A percentile compares a stretch with the other conserved stretches of the same genome.
Evolutionary conservation across 2,113 vertebrate genomes (phyloP).

Genomic region (Haplochromis burtoni): DNA sequence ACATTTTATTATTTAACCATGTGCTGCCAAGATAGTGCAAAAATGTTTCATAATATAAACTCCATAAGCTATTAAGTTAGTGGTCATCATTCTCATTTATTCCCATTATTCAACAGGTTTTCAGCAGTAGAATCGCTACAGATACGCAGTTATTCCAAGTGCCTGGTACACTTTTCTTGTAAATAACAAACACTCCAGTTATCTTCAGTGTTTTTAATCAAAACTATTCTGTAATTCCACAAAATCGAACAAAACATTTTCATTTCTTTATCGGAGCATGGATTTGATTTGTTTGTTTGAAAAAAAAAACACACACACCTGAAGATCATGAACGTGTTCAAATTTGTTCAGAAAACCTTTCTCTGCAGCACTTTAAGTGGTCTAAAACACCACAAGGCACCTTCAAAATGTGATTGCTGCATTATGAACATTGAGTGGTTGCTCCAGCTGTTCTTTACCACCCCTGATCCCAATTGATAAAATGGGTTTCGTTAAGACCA

Average conservation of each 20-base stretch:
- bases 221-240: neutral
- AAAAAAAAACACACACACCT: neutral
- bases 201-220: neutral
- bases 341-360: neutral
- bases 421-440: neutral
- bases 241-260: neutral
- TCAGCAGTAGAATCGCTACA: neutral
- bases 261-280: neutral
- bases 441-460: neutral
- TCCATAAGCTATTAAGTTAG: neutral
- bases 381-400: neutral
- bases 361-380: neutral
- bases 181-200: neutral
- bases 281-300: neutral
- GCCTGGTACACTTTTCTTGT: neutral
- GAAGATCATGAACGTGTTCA: neutral
- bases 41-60: neutral
- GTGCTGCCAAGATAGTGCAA: neutral
- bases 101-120: neutral
- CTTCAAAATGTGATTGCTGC: neutral
- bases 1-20: neutral
- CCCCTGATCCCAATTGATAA: neutral
- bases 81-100: neutral
- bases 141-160: neutral
- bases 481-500: neutral